These are phyloP conservation scores for Piscicola geometra DNA, from an alignment of 2,888 invertebrate species.

Conservation along the genomic window DNA sequence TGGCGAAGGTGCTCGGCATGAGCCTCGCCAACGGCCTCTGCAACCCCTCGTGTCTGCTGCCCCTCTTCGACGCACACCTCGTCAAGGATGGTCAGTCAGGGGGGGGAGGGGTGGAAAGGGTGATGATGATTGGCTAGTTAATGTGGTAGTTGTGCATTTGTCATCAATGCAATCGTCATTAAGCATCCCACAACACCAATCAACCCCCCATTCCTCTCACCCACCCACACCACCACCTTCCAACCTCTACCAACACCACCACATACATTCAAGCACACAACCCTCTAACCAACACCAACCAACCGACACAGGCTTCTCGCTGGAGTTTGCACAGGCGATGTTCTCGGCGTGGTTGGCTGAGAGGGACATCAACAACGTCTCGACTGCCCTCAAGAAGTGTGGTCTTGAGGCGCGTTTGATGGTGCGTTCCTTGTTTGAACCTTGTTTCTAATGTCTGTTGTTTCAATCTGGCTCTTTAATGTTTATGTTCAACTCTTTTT, in stretches of 20 bases:
- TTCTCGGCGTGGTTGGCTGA: slow-evolving; percentile 85
- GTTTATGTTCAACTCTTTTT: not conserved
- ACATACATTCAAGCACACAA: no score
- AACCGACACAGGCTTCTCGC: slow-evolving; percentile 68
- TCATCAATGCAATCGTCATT: not conserved
- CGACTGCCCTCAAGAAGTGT: slow-evolving; percentile 49
- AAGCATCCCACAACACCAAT: no score
- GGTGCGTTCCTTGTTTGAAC: slow-evolving; percentile 44
- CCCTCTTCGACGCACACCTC: slow-evolving; percentile 70
- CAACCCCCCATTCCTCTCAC: no score
- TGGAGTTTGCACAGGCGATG: slow-evolving; percentile 88
- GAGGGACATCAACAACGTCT: slow-evolving; percentile 63
- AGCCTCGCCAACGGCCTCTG: slow-evolving; percentile 89
- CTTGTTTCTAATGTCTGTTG: not conserved
- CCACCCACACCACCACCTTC: no score
- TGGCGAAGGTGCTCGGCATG: slow-evolving; percentile 87
- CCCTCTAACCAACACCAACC: no score
- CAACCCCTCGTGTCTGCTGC: slow-evolving; percentile 73
- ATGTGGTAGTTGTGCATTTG: not conserved
- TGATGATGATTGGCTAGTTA: not conserved
- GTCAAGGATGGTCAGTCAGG: slow-evolving; percentile 55
- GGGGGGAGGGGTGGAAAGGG: not conserved
- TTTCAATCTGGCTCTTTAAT: not conserved
- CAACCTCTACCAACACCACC: no score
- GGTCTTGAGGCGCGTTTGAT: slow-evolving; percentile 50